Evolutionary conservation across 2,113 vertebrate genomes (phyloP), one percentile per base, ranked within the genome.

Genomic region (Pavo muticus): DNA sequence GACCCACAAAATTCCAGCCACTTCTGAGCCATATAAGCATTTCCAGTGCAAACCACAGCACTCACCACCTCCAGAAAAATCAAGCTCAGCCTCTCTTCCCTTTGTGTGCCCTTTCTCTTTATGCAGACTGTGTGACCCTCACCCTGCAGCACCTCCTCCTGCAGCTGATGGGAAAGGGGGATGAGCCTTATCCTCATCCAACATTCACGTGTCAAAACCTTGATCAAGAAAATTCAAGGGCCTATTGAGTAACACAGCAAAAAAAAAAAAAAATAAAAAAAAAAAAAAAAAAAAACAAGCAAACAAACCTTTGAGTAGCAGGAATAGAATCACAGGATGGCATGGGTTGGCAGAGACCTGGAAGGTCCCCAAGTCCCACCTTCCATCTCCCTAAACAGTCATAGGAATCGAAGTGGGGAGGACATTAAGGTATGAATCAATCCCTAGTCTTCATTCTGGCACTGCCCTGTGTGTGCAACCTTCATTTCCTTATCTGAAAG

Each of bases 181-280:
- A 54, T 35, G 32, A 88, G 73, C 50, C 72, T 45, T 39, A 9
- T 25, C n/a, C 30, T 67, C 68, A 56, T 32, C 29, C 29, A 30
- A 17, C 54, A 30, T 18, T 10, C 56, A n/a, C 2, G 23, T 29
- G 23, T 11, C 0, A 0, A 85, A 73, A 67, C 4, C 27, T 35
- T 40, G 39, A 40, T 40, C 39, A 40, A 40, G 39, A 40, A 40
- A 6, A 40, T 40, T 40, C 39, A 40, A 40, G 39, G 39, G 11
- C 39, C 39, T 40, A 40, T 40, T 40, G 39, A 40, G 39, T 11
- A 40, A 40, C 39, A 40, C 39, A 40, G 39, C 39, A 40, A 40
- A 40, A 40, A 40, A 40, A 40, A 40, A 40, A 40, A 40, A 40
- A 40, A 40, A 40, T 11, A 40, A 40, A 40, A 40, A 40, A 40